phyloP scores from a whole-genome alignment of 2,113 vertebrate species.

The Cichladusa arquata region DNA sequence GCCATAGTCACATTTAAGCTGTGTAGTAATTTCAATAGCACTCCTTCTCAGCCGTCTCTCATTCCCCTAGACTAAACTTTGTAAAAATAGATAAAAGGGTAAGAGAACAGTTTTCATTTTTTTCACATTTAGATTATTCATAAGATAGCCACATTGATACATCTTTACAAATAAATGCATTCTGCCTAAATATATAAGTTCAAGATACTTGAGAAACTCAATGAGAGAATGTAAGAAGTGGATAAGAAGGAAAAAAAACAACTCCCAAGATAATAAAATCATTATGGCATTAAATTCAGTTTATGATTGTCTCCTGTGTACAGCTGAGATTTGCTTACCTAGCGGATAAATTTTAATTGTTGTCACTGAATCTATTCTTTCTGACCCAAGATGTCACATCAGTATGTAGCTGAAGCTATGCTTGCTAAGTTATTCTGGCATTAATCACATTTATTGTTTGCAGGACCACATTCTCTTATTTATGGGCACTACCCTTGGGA shows the following conservation, averaged over 20 bases:
- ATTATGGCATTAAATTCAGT: not conserved
- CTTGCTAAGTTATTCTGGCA: slow-evolving; percentile 72
- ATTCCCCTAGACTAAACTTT: not conserved
- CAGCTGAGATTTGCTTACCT: slow-evolving; percentile 35
- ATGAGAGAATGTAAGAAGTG: not conserved
- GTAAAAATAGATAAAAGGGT: not conserved
- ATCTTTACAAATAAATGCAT: not conserved
- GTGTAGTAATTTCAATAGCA: not conserved
- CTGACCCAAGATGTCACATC: slow-evolving; percentile 66
- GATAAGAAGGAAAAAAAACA: not conserved
- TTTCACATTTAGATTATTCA: not conserved
- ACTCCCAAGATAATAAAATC: not conserved
- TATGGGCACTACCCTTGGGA: slow-evolving; percentile 69
- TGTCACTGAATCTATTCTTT: slow-evolving; percentile 49
- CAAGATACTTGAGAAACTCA: not conserved
- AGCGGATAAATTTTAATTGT: slow-evolving; percentile 59
- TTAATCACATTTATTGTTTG: slow-evolving; percentile 75
- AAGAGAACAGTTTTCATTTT: not conserved
- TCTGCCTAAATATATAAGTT: not conserved
- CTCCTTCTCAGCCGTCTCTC: not conserved
- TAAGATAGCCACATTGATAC: not conserved
- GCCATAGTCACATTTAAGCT: not conserved
- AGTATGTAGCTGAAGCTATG: slow-evolving; percentile 50
- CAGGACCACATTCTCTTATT: slow-evolving; percentile 58
- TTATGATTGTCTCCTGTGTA: not conserved